A percentile compares a stretch with the other conserved stretches of the same genome.
Evolutionary conservation across 2,113 vertebrate genomes (phyloP).

Genomic region (Etheostoma cragini): DNA sequence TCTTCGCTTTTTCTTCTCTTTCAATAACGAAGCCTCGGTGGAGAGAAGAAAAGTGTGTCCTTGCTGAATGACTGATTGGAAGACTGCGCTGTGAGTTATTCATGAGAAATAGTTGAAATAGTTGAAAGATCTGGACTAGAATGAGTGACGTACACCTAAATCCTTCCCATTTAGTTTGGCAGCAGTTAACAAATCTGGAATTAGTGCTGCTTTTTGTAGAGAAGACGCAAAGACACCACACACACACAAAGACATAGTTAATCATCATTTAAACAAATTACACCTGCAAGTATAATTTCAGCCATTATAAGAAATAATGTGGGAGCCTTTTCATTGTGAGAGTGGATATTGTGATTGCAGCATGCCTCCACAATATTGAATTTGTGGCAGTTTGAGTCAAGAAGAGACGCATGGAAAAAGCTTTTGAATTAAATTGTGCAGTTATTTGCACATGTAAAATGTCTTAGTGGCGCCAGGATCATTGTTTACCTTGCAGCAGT

Average conservation of each 20-base stretch:
- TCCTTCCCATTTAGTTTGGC: conserved; percentile 7
- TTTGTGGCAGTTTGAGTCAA: conserved; percentile 2
- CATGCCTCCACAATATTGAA: conserved; percentile 1
- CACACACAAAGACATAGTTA: neutral
- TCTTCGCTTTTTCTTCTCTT: conserved; percentile 40
- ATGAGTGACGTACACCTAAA: neutral
- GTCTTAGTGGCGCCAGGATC: neutral
- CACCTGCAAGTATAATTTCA: neutral
- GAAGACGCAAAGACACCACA: neutral
- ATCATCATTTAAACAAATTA: neutral
- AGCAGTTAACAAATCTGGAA: conserved; percentile 6
- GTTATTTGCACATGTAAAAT: conserved; percentile 14
- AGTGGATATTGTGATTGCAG: neutral
- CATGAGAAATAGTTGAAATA: conserved; percentile 33
- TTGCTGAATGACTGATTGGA: conserved; percentile 44
- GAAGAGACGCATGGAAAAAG: neutral
- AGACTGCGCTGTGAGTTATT: conserved; percentile 22
- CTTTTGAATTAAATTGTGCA: conserved; percentile 2
- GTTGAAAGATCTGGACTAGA: conserved; percentile 1
- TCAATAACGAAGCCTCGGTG: conserved; percentile 22
- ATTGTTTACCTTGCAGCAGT: conserved; percentile 32
- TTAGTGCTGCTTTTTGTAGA: neutral
- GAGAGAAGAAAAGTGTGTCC: conserved; percentile 22
- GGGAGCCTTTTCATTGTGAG: neutral
- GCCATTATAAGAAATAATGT: neutral